Base-by-base conservation (phyloP, 2,888 invertebrate genomes). In the Drosophila putrida region DNA sequence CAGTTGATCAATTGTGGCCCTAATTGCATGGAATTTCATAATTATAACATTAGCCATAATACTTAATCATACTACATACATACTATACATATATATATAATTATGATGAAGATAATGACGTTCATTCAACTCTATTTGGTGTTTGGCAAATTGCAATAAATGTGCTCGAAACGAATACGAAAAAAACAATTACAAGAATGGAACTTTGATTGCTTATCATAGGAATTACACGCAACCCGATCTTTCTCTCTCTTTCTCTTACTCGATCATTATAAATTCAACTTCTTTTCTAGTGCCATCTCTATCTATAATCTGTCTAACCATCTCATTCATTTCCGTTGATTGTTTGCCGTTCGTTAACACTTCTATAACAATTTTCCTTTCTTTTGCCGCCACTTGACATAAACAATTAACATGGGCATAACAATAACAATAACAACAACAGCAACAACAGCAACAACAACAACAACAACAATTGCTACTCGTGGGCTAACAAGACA, bases 171-270 rank as follows among this genome's bases (percentile, higher is more conserved):
- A 50, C n/a, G 62, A 73, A 71, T 57, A 47, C 50, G 64, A 66
- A 54, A 47, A 43, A 61, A 49, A 66, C 46, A 49, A 71, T 65
- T 13, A 62, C 33, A 79, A 73, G 69, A 79, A 72, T 73, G 63
- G 60, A 75, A 78, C 73, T 81, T 81, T 87, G 78, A 83, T 83
- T 87, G 82, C 87, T 78, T 81, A 83, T 83, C 84, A 65, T 78
- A 53, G 70, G 70, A 67, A 55, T 67, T 64, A 68, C 84, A 81
- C 76, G 70, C 78, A 76, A 76, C 25, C 59, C 27, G 13, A 25
- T 38, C 13, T 10, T 49, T 2, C 31, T 43, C 28, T 27, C 15
- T 47, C 10, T 38, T 8, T 43, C 0, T 6, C 31, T 27, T 15
- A 36, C 6, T 11, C 50, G 51, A 50, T 47, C 3, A 27, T 6